These are phyloP conservation scores for Coreius guichenoti DNA, from an alignment of 2,797 vertebrate species.

Conservation along the genomic window DNA sequence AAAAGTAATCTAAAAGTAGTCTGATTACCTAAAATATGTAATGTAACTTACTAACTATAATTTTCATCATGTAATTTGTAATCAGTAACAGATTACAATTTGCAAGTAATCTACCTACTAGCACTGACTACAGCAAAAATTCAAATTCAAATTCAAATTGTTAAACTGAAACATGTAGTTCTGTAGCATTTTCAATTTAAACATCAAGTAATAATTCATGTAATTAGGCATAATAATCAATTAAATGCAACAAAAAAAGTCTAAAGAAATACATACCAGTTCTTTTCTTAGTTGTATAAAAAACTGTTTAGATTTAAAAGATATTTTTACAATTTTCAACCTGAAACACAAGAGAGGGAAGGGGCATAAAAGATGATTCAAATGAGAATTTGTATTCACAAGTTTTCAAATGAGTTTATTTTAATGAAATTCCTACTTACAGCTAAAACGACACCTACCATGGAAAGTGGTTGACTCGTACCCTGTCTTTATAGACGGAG, in stretches of 20 bases:
- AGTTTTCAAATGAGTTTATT: background rate
- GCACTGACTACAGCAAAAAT: background rate
- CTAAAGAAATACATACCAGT: constrained; percentile 79
- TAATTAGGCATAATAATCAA: background rate
- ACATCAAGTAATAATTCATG: background rate
- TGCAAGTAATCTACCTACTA: too few species aligned
- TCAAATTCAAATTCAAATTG: background rate
- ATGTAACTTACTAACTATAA: background rate
- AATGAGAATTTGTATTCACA: background rate
- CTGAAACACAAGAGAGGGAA: constrained; percentile 73
- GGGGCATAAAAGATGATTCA: background rate
- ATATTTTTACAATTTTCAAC: constrained; percentile 99
- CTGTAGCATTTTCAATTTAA: too few species aligned
- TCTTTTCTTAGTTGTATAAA: constrained; percentile 97
- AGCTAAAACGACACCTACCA: constrained; percentile 84
- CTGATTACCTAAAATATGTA: background rate
- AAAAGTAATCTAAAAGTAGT: background rate
- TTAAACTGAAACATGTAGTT: background rate
- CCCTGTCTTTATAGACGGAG: constrained; percentile 95
- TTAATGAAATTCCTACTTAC: background rate
- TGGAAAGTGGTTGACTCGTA: constrained; percentile 95
- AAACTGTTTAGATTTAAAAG: constrained; percentile 99
- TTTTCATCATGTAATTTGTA: background rate
- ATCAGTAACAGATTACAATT: background rate
- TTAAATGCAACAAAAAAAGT: background rate